Conservation (phyloP, 1,140 invertebrate species). For the Ooceraea biroi region DNA sequence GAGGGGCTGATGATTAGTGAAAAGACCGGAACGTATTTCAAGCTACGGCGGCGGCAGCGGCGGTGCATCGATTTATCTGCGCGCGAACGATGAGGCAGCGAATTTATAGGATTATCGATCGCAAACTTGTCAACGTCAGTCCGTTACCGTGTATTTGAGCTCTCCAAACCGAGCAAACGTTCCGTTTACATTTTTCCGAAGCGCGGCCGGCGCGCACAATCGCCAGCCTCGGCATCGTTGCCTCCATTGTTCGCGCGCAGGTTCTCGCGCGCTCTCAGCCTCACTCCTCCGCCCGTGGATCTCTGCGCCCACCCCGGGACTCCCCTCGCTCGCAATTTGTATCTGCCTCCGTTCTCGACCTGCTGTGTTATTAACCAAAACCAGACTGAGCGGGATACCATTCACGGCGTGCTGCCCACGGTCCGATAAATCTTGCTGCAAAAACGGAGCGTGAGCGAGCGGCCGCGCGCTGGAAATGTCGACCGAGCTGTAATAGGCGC, state of each 20-base stretch:
- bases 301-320: background rate
- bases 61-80: constrained; percentile 46
- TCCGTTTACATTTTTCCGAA: constrained; percentile 53
- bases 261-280: constrained; percentile 12
- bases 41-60: background rate
- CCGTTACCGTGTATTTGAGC: constrained; percentile 45
- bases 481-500: constrained; percentile 15
- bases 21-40: constrained; percentile 21
- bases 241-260: constrained; percentile 47
- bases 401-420: constrained; percentile 9
- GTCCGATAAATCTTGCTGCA: constrained; percentile 51
- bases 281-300: background rate
- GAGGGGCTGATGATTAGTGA: constrained; percentile 31
- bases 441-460: constrained; percentile 3
- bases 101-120: constrained; percentile 59
- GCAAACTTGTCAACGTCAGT: constrained; percentile 57
- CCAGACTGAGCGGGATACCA: constrained; percentile 43
- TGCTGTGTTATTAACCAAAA: constrained; percentile 61
- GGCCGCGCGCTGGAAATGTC: constrained; percentile 15
- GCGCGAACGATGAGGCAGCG: constrained; percentile 15
- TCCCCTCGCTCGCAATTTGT: constrained; percentile 47
- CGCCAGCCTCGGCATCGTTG: constrained; percentile 24
- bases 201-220: constrained; percentile 15
- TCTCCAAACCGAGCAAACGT: constrained; percentile 11
- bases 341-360: constrained; percentile 49